Percentiles rank a stretch among this genome's conserved stretches.
These are phyloP conservation scores for Argopecten irradians DNA, from an alignment of 1,140 invertebrate species.

Conservation along the genomic window DNA sequence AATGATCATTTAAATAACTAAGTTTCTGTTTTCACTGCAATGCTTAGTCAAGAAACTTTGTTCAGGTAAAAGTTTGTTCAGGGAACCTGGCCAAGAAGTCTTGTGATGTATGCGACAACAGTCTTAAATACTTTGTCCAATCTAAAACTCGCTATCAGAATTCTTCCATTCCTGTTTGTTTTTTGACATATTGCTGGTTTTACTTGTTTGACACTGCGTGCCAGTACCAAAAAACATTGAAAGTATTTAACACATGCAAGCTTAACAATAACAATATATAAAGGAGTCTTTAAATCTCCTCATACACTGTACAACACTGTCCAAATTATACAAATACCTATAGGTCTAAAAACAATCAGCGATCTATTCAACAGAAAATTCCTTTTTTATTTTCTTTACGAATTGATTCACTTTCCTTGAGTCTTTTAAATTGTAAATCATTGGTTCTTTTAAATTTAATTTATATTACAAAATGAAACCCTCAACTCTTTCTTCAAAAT, in stretches of 20 bases:
- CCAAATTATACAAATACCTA: not conserved
- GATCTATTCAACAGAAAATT: not conserved
- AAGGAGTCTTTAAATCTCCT: not conserved
- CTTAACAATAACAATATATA: slow-evolving; percentile 23
- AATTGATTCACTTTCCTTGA: not conserved
- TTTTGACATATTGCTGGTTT: not conserved
- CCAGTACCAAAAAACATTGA: not conserved
- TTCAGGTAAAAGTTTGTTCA: not conserved
- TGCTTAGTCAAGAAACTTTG: not conserved
- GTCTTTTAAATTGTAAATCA: not conserved
- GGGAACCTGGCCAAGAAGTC: not conserved
- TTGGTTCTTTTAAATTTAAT: not conserved
- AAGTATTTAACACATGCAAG: slow-evolving; percentile 3
- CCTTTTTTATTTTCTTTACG: not conserved
- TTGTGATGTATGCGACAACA: not conserved
- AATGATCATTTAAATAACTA: no score
- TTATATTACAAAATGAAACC: not conserved
- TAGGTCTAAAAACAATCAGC: not conserved
- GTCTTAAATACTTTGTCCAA: not conserved
- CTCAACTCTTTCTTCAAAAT: not conserved
- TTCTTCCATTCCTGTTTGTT: not conserved
- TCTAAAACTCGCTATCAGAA: not conserved
- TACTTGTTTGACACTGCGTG: not conserved
- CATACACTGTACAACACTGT: not conserved
- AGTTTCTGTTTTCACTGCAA: no score